These are phyloP conservation scores for Orientallactaga sibirica DNA, from an alignment of 2,797 vertebrate genomes.

Conservation along the genomic window DNA sequence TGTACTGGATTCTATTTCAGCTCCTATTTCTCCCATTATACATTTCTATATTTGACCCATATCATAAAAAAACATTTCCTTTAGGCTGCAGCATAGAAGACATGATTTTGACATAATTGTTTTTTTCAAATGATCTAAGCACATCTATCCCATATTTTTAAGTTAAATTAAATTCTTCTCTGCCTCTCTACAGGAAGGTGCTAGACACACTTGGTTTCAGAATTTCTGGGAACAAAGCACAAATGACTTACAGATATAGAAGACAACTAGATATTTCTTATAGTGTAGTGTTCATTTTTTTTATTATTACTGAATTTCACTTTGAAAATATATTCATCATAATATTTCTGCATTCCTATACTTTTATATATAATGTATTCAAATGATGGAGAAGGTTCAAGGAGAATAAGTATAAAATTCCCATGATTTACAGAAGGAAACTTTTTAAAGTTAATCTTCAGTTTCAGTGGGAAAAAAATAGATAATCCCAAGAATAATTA, in stretches of 20 bases:
- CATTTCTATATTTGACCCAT: slow-evolving; percentile 65
- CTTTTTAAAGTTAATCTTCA: slow-evolving; percentile 19
- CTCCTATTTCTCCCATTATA: slow-evolving; percentile 64
- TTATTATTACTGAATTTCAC: slow-evolving; percentile 10
- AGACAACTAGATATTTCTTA: not conserved
- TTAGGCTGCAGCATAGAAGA: slow-evolving; percentile 48
- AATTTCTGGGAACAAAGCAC: slow-evolving; percentile 19
- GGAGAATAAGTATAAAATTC: slow-evolving; percentile 21
- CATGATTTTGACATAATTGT: slow-evolving; percentile 32
- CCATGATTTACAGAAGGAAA: not conserved
- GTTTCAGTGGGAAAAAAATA: slow-evolving; percentile 7
- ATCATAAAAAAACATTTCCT: slow-evolving; percentile 42
- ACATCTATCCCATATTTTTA: slow-evolving; percentile 29
- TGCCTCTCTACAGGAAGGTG: not conserved
- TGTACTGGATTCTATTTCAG: slow-evolving; percentile 40
- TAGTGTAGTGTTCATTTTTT: not conserved
- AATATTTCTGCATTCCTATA: not conserved
- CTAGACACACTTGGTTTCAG: not conserved
- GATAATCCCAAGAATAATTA: not conserved
- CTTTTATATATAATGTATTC: not conserved
- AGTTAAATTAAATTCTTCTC: slow-evolving; percentile 40
- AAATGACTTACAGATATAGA: slow-evolving; percentile 9
- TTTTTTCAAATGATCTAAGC: slow-evolving; percentile 67
- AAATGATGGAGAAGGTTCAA: not conserved
- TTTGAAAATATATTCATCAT: slow-evolving; percentile 38